Base-by-base conservation (phyloP, 64 coral and sea anemone species). In the Anthopleura sola region DNA sequence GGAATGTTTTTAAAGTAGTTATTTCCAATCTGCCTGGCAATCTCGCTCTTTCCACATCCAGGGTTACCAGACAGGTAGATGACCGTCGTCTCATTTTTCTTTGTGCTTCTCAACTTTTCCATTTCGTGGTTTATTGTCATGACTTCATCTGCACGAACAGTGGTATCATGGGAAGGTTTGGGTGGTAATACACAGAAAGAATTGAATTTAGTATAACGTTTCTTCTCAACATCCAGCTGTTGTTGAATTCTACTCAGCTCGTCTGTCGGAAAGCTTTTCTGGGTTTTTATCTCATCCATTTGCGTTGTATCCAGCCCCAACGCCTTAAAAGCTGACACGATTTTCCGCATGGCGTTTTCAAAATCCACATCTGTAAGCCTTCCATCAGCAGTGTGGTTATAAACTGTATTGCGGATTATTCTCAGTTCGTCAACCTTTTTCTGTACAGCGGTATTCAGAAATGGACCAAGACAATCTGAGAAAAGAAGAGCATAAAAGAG, bases 131-230 rank as follows among this genome's bases (percentile, higher is more conserved):
- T 40, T 82, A 83, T 82, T 82, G 81, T 19, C 17, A 26, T 21
- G 23, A 82, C 87, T 28, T 89, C 87, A 49, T 46, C 60, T 38
- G 24, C 10, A 19, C 87, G 87, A 24, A 64, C 57, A 39, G 60
- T 18, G 5, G 24, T 49, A 44, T 69, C 21, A 48, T 89, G 87
- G 21, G 87, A 89, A 49, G 87, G 87, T 49, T 89, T 62, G 8
- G 87, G 78, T 38, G 87, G 87, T 31, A 89, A 57, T 14, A 89
- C 76, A 49, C 87, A 89, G 48, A 89, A 89, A 1, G 88, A 79
- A 3, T 36, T 13, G 19, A 38, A 56, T 56, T 56, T 56, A 13
- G 14, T 0, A 56, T n/a, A n/a, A n/a, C n/a, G n/a, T n/a, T n/a
- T n/a, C n/a, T n/a, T n/a, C n/a, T n/a, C n/a, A n/a, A n/a, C n/a